Conservation (phyloP, 2,797 vertebrate genomes). For the Halcyon badia region DNA sequence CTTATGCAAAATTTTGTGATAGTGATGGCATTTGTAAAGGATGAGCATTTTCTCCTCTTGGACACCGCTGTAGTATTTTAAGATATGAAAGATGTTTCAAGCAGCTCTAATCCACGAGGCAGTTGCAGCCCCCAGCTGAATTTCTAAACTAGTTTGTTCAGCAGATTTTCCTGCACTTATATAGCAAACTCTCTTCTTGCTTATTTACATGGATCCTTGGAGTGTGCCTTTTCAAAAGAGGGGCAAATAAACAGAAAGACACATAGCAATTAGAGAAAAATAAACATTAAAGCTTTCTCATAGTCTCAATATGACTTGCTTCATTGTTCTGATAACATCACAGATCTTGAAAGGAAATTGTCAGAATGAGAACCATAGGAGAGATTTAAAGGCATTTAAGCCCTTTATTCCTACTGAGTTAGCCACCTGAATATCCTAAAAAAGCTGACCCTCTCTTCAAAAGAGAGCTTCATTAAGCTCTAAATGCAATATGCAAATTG, state of each 20-base stretch:
- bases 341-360: neutral
- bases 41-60: neutral
- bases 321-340: neutral
- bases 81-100: neutral
- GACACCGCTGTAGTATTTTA: neutral
- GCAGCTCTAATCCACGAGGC: neutral
- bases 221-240: neutral
- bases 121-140: neutral
- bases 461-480: constrained; percentile 10
- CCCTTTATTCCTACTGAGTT: neutral
- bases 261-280: neutral
- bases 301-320: neutral
- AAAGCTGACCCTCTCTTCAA: neutral
- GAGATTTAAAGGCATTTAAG: constrained; percentile 3
- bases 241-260: neutral
- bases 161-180: neutral
- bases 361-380: neutral
- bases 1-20: neutral
- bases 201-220: neutral
- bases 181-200: neutral
- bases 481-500: constrained; percentile 14
- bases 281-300: neutral
- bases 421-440: neutral
- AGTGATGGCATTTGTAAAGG: neutral
- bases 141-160: neutral